Conservation (phyloP, 2,113 vertebrate species). For the Pitta sordida region DNA sequence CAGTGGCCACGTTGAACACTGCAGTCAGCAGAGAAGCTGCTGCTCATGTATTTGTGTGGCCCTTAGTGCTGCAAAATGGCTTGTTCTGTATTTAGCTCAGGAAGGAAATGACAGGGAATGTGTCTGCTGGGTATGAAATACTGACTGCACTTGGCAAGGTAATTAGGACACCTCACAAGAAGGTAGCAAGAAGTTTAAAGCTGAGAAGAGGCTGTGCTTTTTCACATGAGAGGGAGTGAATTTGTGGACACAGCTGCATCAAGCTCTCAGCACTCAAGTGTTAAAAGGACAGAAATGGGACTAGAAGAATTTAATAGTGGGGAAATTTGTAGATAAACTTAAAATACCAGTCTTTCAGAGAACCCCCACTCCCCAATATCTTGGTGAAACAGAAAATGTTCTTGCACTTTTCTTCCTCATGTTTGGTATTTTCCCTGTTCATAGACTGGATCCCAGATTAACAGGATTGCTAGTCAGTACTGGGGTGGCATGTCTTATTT, state of each 20-base stretch:
- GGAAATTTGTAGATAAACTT: background rate
- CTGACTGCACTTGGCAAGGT: background rate
- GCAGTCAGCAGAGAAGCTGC: rapidly evolving
- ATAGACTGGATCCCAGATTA: background rate
- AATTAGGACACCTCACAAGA: background rate
- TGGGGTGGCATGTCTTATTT: background rate
- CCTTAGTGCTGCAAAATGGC: background rate
- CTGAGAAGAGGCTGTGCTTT: background rate
- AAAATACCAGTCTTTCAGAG: background rate
- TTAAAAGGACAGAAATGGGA: background rate
- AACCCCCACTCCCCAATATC: background rate
- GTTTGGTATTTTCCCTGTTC: background rate
- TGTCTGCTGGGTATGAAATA: background rate
- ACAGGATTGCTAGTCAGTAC: background rate
- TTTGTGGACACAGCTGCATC: constrained; percentile 4
- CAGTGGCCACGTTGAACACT: rapidly evolving
- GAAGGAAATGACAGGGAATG: background rate
- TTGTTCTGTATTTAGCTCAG: background rate
- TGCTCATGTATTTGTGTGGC: background rate
- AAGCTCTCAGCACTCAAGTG: background rate
- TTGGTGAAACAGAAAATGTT: background rate
- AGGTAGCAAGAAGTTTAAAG: background rate
- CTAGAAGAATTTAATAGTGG: background rate
- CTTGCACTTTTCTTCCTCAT: background rate
- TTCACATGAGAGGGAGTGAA: background rate